These are phyloP conservation scores for Eretmochelys imbricata DNA, from an alignment of 2,113 vertebrate genomes.

Conservation along the genomic window DNA sequence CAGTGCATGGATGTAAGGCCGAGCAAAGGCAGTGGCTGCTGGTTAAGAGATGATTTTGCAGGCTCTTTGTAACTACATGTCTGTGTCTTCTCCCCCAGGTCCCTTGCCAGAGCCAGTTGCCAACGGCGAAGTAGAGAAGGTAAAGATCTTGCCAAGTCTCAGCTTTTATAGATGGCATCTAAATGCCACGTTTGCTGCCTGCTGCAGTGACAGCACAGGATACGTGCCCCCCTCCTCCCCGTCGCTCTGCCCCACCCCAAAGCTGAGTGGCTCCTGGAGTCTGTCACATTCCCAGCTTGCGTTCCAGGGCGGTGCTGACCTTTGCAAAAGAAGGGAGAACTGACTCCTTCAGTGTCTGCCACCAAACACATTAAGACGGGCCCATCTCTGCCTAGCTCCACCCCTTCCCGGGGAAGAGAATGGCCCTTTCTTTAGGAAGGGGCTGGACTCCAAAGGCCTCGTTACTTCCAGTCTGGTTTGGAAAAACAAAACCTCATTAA, in stretches of 20 bases:
- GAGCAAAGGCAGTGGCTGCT: not conserved
- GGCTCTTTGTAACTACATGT: not conserved
- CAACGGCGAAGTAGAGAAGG: slow-evolving; percentile 91
- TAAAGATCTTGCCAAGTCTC: slow-evolving; percentile 63
- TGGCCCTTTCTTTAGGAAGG: slow-evolving; percentile 68
- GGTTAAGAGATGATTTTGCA: not conserved
- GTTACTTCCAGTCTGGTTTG: slow-evolving; percentile 67
- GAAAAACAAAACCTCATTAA: slow-evolving; percentile 65
- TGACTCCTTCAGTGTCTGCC: not conserved
- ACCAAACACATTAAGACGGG: not conserved
- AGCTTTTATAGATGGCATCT: not conserved
- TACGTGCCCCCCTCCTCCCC: no score
- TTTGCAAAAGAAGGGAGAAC: not conserved
- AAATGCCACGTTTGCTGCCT: not conserved
- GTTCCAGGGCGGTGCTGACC: not conserved
- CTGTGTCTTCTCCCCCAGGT: slow-evolving; percentile 75
- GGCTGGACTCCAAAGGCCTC: slow-evolving; percentile 62
- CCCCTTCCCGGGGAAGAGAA: slow-evolving; percentile 50
- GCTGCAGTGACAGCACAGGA: not conserved
- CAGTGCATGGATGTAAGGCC: not conserved
- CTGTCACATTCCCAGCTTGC: not conserved
- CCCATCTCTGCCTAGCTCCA: not conserved
- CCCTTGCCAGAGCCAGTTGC: slow-evolving; percentile 86
- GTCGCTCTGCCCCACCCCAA: not conserved
- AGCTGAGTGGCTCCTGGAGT: not conserved